A percentile compares a stretch with the other conserved stretches of the same genome.
phyloP scores from a whole-genome alignment of 2,113 vertebrate genomes.

The Engraulis encrasicolus region DNA sequence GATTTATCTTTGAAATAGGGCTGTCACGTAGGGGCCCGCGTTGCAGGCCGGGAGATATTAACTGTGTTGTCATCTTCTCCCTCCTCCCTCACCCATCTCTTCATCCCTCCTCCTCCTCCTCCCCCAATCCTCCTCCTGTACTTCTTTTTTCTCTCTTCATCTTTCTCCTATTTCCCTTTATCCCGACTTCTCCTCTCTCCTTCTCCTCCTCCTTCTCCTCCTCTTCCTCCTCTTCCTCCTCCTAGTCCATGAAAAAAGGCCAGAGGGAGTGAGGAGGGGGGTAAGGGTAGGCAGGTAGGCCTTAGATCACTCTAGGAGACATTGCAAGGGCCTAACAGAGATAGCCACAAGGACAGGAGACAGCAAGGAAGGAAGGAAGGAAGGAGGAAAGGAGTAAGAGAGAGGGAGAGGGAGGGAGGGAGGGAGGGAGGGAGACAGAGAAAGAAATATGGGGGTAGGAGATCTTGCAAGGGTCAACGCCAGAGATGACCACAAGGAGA shows the following conservation, averaged over 20 bases:
- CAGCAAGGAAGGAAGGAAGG: not conserved
- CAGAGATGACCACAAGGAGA: not conserved
- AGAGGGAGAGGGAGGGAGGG: not conserved
- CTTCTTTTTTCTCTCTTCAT: not conserved
- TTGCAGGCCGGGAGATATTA: constrained; percentile 16
- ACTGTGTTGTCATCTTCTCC: not conserved
- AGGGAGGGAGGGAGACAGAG: not conserved
- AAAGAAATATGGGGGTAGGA: not conserved
- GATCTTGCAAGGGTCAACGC: no score
- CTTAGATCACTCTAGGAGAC: not conserved
- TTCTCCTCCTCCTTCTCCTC: not conserved
- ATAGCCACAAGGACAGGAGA: not conserved
- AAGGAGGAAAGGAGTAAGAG: not conserved
- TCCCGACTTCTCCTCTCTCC: not conserved
- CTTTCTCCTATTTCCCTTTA: not conserved
- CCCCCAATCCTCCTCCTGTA: not conserved
- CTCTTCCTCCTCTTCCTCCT: constrained; percentile 9
- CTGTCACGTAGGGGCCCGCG: constrained; percentile 29
- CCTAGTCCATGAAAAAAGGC: not conserved
- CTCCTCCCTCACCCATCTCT: not conserved
- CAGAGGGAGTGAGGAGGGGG: no score
- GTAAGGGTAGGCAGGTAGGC: not conserved
- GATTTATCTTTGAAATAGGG: constrained; percentile 46
- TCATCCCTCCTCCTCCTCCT: not conserved
- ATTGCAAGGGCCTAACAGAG: not conserved